These are phyloP conservation scores for Temnopleurus reevesii DNA, from an alignment of 53 echinoderm and acorn worm genomes.

Conservation along the genomic window DNA sequence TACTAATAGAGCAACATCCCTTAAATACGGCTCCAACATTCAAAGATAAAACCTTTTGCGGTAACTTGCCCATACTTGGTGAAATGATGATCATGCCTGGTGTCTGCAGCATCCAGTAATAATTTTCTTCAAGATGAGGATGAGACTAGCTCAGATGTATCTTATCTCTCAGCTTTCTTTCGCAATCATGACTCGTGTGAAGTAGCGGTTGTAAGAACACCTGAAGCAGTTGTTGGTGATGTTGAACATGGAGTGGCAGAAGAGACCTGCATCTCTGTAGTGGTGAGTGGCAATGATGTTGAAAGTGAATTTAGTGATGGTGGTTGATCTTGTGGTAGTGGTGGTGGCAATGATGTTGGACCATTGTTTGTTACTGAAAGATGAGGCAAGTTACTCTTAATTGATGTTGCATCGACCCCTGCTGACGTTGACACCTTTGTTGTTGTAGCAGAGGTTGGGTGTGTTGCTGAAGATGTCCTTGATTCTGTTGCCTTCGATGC, in stretches of 20 bases:
- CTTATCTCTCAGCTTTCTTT: slow-evolving; percentile 46
- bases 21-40: no score
- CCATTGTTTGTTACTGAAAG: not conserved
- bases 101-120: no score
- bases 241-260: not conserved
- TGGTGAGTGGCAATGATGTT: slow-evolving; percentile 3
- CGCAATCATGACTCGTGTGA: slow-evolving; percentile 46
- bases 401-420: not conserved
- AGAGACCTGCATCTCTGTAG: not conserved
- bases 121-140: no score
- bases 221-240: not conserved
- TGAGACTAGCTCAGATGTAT: no score
- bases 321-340: not conserved
- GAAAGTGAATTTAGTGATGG: not conserved
- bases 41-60: no score
- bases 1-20: no score
- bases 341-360: not conserved
- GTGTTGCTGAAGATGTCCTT: not conserved
- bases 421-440: not conserved
- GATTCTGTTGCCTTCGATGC: not conserved
- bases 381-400: not conserved
- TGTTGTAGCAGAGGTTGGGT: not conserved
- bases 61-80: no score
- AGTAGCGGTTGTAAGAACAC: not conserved
- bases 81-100: no score